Percentiles rank a stretch among this genome's conserved stretches.
phyloP scores from a whole-genome alignment of 2,888 invertebrate species.

The Pseudoips prasinana region DNA sequence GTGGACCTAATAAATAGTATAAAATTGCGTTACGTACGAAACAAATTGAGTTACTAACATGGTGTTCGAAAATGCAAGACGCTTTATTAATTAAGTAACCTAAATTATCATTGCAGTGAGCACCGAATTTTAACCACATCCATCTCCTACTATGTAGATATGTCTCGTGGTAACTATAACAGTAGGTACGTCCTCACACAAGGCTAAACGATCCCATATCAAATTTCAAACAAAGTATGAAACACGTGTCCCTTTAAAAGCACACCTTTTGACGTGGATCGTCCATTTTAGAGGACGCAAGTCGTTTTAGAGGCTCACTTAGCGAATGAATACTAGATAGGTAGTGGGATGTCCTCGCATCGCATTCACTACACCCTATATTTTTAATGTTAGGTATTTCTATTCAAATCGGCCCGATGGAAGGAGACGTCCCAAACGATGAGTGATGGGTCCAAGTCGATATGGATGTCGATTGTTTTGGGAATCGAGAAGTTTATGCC shows the following conservation, averaged over 20 bases:
- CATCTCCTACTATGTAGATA: no score
- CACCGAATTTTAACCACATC: no score
- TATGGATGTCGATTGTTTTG: constrained; percentile 25
- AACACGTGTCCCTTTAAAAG: constrained; percentile 45
- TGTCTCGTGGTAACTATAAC: no score
- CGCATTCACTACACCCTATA: constrained; percentile 62
- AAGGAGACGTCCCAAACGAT: constrained; percentile 45
- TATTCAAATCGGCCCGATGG: constrained; percentile 58
- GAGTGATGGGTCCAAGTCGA: constrained; percentile 33
- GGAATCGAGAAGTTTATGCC: no score
- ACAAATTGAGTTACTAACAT: no score
- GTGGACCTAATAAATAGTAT: no score
- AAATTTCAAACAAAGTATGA: constrained; percentile 31
- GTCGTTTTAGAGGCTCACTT: constrained; percentile 59
- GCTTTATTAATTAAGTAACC: no score
- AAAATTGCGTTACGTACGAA: no score
- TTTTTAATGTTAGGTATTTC: constrained; percentile 71
- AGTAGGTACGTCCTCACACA: no score
- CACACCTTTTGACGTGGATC: constrained; percentile 57
- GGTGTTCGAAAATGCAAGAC: no score
- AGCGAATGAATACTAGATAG: constrained; percentile 62
- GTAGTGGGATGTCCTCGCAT: constrained; percentile 47
- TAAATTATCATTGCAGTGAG: no score
- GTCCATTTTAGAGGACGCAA: constrained; percentile 48
- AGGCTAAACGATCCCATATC: constrained; percentile 15